Percentiles rank a stretch among this genome's conserved stretches.
These are phyloP conservation scores for Arvicanthis niloticus DNA, from an alignment of 2,113 vertebrate genomes.

Conservation along the genomic window DNA sequence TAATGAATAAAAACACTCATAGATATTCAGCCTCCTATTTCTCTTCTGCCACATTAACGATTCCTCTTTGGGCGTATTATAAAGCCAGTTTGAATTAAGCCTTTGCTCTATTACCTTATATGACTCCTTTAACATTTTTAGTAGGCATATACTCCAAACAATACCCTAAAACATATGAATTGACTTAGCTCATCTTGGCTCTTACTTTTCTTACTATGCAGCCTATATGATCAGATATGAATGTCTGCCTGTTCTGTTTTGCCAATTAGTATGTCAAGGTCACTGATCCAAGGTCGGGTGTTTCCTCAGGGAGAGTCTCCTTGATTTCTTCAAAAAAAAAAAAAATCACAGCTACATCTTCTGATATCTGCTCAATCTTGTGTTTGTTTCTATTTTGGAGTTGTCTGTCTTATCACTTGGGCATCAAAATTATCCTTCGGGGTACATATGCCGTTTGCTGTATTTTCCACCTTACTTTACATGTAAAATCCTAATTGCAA, in stretches of 20 bases:
- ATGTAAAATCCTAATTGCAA: conserved; percentile 61
- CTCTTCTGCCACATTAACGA: not conserved
- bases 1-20: conserved; percentile 30
- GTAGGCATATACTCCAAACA: not conserved
- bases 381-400: conserved; percentile 58
- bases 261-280: not conserved
- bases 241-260: conserved; percentile 34
- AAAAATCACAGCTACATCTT: not conserved
- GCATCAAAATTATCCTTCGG: conserved; percentile 56
- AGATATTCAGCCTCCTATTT: not conserved
- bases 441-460: conserved; percentile 5
- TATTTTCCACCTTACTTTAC: conserved; percentile 29
- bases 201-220: not conserved
- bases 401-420: conserved; percentile 67
- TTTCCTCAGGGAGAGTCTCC: not conserved
- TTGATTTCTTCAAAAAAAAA: conserved; percentile 36
- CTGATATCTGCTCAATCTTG: conserved; percentile 21
- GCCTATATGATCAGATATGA: not conserved
- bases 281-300: not conserved
- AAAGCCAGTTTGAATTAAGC: not conserved
- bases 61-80: conserved; percentile 15
- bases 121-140: not conserved
- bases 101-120: not conserved
- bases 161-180: not conserved
- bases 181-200: conserved; percentile 9